Conservation (phyloP, 2,113 vertebrate species). For the Lates calcarifer region DNA sequence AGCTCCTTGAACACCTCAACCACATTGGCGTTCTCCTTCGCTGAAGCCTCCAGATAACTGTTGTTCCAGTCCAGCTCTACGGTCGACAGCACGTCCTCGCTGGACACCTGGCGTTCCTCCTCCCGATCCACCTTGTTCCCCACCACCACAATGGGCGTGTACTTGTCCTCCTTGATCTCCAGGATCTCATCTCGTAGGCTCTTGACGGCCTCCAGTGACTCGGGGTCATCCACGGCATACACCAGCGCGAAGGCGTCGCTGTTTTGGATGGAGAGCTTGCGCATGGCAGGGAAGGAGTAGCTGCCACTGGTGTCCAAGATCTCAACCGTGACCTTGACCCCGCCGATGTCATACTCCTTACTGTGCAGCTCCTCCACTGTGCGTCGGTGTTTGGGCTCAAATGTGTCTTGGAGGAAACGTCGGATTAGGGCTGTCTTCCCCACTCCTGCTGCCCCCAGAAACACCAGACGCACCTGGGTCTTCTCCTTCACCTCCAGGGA, state of each 20-base stretch:
- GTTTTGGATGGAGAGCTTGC: constrained; percentile 93
- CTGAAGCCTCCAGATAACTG: constrained; percentile 91
- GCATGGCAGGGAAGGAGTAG: constrained; percentile 94
- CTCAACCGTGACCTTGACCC: constrained; percentile 88
- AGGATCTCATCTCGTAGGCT: constrained; percentile 91
- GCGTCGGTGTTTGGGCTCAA: constrained; percentile 91
- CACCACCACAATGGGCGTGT: constrained; percentile 90
- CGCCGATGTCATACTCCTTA: constrained; percentile 89
- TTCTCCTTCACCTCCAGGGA: constrained; percentile 90
- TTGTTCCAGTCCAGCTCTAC: constrained; percentile 94
- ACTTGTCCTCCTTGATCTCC: constrained; percentile 92
- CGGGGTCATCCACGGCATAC: constrained; percentile 89
- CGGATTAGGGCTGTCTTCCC: constrained; percentile 92
- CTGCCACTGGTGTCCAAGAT: constrained; percentile 95
- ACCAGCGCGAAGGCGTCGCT: constrained; percentile 92
- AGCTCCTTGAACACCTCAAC: constrained; percentile 92
- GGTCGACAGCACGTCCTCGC: constrained; percentile 85
- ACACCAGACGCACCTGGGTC: constrained; percentile 90
- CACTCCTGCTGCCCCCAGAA: constrained; percentile 91
- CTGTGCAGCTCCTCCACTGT: constrained; percentile 95
- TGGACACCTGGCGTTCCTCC: constrained; percentile 81
- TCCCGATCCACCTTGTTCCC: constrained; percentile 90
- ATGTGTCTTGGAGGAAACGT: constrained; percentile 91
- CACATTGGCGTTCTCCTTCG: constrained; percentile 91
- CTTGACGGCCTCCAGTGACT: constrained; percentile 90